Conservation (phyloP, 2,888 invertebrate species). For the Euplexia lucipara region DNA sequence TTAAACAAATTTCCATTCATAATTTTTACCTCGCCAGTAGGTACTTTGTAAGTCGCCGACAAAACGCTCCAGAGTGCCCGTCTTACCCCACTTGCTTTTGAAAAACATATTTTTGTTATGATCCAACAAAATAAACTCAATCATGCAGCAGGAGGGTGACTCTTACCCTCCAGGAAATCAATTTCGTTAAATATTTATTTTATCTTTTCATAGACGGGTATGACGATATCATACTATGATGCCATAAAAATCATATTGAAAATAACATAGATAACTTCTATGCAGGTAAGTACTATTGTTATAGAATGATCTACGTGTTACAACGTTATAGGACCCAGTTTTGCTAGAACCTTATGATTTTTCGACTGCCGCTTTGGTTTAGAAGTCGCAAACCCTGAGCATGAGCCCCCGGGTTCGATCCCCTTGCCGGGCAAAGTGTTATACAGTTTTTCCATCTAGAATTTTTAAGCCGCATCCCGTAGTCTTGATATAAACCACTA, state of each 20-base stretch:
- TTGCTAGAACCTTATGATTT: no score
- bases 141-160: slow-evolving; percentile 75
- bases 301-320: no score
- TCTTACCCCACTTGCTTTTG: slow-evolving; percentile 52
- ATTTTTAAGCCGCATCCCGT: no score
- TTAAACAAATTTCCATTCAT: slow-evolving; percentile 46
- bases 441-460: no score
- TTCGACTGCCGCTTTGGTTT: no score
- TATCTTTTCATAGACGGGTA: slow-evolving; percentile 41
- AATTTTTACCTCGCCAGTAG: slow-evolving; percentile 43
- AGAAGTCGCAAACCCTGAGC: no score
- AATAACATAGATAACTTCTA: background rate
- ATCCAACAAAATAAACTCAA: slow-evolving; percentile 80
- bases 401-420: no score
- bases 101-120: slow-evolving; percentile 74
- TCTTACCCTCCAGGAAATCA: slow-evolving; percentile 66
- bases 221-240: slow-evolving; percentile 33
- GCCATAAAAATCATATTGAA: slow-evolving; percentile 21
- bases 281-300: no score
- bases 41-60: slow-evolving; percentile 52
- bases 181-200: slow-evolving; percentile 72
- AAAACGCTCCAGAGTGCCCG: slow-evolving; percentile 42
- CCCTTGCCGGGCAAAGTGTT: no score
- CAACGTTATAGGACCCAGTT: no score
- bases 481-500: no score